phyloP scores from a whole-genome alignment of 1,140 invertebrate genomes.

The Mamestra configurata region DNA sequence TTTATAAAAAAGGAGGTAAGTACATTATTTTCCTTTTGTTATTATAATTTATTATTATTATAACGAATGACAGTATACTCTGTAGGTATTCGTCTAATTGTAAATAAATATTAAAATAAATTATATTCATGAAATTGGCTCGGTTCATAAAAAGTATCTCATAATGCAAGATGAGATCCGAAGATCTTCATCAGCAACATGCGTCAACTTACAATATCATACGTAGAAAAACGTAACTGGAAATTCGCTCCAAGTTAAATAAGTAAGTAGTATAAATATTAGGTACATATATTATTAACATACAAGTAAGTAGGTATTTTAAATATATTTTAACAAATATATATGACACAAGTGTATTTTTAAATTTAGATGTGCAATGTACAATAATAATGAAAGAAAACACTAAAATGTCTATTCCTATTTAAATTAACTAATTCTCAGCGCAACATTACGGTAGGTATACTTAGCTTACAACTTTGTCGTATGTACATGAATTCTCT shows the following conservation, averaged over 20 bases:
- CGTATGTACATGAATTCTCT: not conserved
- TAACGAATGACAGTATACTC: constrained; percentile 44
- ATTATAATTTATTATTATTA: constrained; percentile 17
- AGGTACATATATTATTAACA: not conserved
- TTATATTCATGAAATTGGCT: constrained; percentile 47
- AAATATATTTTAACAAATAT: constrained; percentile 8
- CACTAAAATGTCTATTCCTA: constrained; percentile 29
- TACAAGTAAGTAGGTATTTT: not conserved
- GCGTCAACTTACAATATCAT: constrained; percentile 28
- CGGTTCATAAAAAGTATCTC: constrained; percentile 31
- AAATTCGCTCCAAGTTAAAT: constrained; percentile 35
- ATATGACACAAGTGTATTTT: constrained; percentile 33
- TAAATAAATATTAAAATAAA: constrained; percentile 51
- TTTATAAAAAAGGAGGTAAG: constrained; percentile 3
- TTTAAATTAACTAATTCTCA: constrained; percentile 2
- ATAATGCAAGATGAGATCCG: constrained; percentile 30
- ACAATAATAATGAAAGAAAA: constrained; percentile 21
- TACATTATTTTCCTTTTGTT: constrained; percentile 4
- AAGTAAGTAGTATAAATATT: not conserved
- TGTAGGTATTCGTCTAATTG: constrained; percentile 4
- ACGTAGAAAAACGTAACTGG: constrained; percentile 40
- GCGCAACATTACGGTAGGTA: not conserved
- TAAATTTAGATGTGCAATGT: constrained; percentile 27
- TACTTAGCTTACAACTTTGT: constrained; percentile 15
- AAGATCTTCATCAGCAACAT: constrained; percentile 21